Evolutionary conservation across 2,113 vertebrate genomes (phyloP).

Genomic region (Heterochromis multidens): DNA sequence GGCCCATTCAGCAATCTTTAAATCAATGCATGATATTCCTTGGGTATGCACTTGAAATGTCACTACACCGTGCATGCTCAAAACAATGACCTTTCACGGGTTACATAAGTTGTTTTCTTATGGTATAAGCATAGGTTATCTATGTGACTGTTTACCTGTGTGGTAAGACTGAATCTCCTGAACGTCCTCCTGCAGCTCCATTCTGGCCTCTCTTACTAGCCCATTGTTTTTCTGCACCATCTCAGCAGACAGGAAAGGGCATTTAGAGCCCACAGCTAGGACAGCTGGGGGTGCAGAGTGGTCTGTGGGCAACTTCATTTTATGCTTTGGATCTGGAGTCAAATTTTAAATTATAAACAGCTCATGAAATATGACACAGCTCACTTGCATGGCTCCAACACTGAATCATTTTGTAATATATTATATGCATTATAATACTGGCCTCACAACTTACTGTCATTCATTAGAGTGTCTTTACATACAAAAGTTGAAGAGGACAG

Average conservation of each 20-base stretch:
- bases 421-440: background rate
- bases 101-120: background rate
- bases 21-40: background rate
- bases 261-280: conserved; percentile 78
- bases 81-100: background rate
- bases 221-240: conserved; percentile 81
- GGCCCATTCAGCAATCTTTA: background rate
- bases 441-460: conserved; percentile 68
- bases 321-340: background rate
- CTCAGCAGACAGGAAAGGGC: conserved; percentile 88
- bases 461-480: conserved; percentile 64
- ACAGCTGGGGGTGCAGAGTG: conserved; percentile 48
- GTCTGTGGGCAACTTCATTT: conserved; percentile 51
- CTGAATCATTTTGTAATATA: background rate
- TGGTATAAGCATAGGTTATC: background rate
- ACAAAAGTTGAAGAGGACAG: conserved; percentile 75
- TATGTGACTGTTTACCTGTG: conserved; percentile 67
- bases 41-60: background rate
- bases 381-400: background rate
- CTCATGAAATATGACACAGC: background rate
- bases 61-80: background rate
- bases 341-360: background rate
- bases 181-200: conserved; percentile 88
- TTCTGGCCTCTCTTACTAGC: conserved; percentile 83
- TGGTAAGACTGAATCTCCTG: conserved; percentile 76